These are phyloP conservation scores for Procambarus clarkii DNA, from an alignment of 1,140 invertebrate species.

Conservation along the genomic window DNA sequence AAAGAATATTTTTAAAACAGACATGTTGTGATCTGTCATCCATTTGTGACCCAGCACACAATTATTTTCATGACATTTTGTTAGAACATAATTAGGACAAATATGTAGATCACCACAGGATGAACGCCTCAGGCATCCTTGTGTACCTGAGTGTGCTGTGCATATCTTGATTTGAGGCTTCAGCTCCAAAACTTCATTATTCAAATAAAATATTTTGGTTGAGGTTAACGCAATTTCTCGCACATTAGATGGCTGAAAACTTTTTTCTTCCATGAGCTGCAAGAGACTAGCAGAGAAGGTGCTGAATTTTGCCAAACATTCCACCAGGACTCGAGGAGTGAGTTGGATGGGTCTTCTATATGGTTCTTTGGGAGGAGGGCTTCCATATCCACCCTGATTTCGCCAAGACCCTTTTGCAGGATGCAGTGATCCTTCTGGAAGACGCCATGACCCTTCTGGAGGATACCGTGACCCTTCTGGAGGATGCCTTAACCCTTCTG, in stretches of 20 bases:
- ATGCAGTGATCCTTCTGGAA: neutral
- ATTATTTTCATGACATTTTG: neutral
- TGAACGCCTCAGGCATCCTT: constrained; percentile 5
- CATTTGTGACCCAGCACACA: constrained; percentile 31
- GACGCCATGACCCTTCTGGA: neutral
- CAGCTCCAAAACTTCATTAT: constrained; percentile 18
- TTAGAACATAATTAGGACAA: constrained; percentile 14
- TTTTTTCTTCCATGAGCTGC: constrained; percentile 1
- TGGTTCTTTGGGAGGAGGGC: neutral
- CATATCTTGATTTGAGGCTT: constrained; percentile 20
- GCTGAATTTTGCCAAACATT: neutral
- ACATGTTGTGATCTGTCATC: constrained; percentile 43
- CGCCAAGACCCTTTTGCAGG: neutral
- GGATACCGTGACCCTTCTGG: neutral
- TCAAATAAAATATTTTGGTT: neutral
- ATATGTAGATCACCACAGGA: constrained; percentile 25
- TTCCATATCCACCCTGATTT: neutral
- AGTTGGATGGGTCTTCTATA: neutral
- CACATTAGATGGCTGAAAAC: constrained; percentile 1
- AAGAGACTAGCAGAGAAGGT: constrained; percentile 18
- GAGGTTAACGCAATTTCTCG: neutral
- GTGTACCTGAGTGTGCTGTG: neutral
- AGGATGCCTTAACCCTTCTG: neutral
- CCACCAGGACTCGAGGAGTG: neutral
- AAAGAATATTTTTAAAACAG: constrained; percentile 1